A percentile compares a stretch with the other conserved stretches of the same genome.
Conservation (phyloP, 2,113 vertebrate genomes). For the Phodopus roborovskii region DNA sequence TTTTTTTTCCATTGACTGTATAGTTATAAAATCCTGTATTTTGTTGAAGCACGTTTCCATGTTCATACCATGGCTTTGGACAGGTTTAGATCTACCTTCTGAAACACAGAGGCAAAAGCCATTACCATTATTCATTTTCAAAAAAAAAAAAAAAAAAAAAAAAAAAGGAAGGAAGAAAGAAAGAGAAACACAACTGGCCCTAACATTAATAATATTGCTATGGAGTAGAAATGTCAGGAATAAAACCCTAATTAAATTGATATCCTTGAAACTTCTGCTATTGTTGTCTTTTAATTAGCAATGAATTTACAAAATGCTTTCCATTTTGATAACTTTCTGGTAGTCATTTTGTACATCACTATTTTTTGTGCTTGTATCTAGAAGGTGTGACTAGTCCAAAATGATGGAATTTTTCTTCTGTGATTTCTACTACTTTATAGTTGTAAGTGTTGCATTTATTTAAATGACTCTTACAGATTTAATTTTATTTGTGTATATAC, state of each 20-base stretch:
- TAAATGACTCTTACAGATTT: not conserved
- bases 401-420: not conserved
- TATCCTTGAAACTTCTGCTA: not conserved
- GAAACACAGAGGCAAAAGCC: not conserved
- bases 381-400: not conserved
- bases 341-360: not conserved
- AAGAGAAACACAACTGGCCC: too few species aligned
- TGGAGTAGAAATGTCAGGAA: too few species aligned
- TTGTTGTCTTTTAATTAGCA: not conserved
- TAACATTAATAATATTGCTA: not conserved
- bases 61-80: not conserved
- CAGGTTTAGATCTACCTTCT: not conserved
- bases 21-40: not conserved
- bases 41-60: not conserved
- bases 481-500: not conserved
- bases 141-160: not conserved
- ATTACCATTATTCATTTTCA: fast-evolving
- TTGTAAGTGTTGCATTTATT: not conserved
- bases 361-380: not conserved
- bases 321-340: not conserved
- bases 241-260: not conserved
- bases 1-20: not conserved
- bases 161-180: too few species aligned
- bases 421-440: not conserved
- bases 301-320: not conserved